Evolutionary conservation across 2,888 invertebrate genomes (phyloP), one percentile per base, ranked within the genome.

Genomic region (Habrosyne pyritoides): DNA sequence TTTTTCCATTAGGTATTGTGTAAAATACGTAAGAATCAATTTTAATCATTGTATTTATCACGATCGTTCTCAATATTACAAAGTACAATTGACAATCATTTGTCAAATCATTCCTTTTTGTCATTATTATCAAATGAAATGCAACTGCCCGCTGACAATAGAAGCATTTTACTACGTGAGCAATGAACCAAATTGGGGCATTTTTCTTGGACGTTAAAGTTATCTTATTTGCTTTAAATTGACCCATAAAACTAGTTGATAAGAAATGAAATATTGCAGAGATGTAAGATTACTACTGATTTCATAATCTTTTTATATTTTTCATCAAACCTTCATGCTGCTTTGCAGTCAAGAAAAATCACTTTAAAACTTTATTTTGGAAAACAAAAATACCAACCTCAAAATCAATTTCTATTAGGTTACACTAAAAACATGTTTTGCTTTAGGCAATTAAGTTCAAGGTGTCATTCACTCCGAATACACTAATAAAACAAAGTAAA

Each of bases 401-500:
- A n/a, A n/a, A n/a, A n/a, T n/a, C n/a, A n/a, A n/a, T n/a, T n/a
- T n/a, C n/a, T n/a, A n/a, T n/a, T n/a, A n/a, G n/a, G n/a, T n/a
- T n/a, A n/a, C n/a, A n/a, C n/a, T n/a, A n/a, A n/a, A n/a, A n/a
- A n/a, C n/a, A n/a, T 24, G 24, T 24, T 5, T 24, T 24, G 24
- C 24, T 7, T 24, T 5, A 24, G 24, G 24, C 7, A 24, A 24
- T n/a, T n/a, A 24, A 46, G 3, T n/a, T 26, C 26, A 46, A 49
- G 22, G 33, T 53, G 52, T 50, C 33, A 56, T 54, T 54, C 49
- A 49, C 53, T 22, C n/a, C 47, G 18, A 49, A 50, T 50, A 21
- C 12, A 49, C 28, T 49, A 47, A 52, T 54, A 53, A 47, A 47
- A 55, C 33, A 33, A 22, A 24, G 24, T 18, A 47, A 56, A 47